A percentile compares a stretch with the other conserved stretches of the same genome.
phyloP scores from a whole-genome alignment of 2,113 vertebrate genomes.

The Nannobrachium achirus region DNA sequence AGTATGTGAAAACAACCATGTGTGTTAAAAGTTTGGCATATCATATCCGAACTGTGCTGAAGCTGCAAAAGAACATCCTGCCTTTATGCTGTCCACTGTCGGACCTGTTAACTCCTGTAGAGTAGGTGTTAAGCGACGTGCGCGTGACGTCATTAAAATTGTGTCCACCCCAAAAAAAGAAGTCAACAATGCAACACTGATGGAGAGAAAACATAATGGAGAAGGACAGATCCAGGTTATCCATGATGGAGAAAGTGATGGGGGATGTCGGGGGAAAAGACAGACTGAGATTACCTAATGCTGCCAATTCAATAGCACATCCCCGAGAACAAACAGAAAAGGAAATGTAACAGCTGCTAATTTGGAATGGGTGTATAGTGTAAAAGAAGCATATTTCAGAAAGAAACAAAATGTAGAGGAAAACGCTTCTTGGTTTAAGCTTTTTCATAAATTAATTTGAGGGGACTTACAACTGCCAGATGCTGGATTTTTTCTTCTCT shows the following conservation, averaged over 20 bases:
- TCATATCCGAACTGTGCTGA: too few species aligned
- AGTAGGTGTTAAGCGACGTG: too few species aligned
- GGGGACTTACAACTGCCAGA: constrained; percentile 97
- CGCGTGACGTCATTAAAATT: too few species aligned
- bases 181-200: too few species aligned
- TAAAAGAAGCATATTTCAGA: background rate
- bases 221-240: constrained; percentile 44
- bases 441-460: background rate
- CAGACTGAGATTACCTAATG: constrained; percentile 68
- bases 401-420: background rate
- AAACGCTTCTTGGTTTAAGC: too few species aligned
- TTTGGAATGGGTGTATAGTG: background rate
- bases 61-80: too few species aligned
- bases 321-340: constrained; percentile 46
- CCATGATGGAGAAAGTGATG: constrained; percentile 33
- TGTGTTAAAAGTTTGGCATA: too few species aligned
- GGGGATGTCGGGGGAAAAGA: constrained; percentile 32
- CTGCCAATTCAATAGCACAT: constrained; percentile 69
- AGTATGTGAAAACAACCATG: too few species aligned
- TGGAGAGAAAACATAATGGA: constrained; percentile 32
- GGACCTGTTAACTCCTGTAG: too few species aligned
- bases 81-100: too few species aligned
- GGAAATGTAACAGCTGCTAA: constrained; percentile 10
- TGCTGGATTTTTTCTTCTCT: constrained; percentile 98
- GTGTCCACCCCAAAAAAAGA: too few species aligned